Evolutionary conservation across 2,888 invertebrate species (phyloP), one percentile per base, ranked within the genome.

Genomic region (Nomada hirtipes): DNA sequence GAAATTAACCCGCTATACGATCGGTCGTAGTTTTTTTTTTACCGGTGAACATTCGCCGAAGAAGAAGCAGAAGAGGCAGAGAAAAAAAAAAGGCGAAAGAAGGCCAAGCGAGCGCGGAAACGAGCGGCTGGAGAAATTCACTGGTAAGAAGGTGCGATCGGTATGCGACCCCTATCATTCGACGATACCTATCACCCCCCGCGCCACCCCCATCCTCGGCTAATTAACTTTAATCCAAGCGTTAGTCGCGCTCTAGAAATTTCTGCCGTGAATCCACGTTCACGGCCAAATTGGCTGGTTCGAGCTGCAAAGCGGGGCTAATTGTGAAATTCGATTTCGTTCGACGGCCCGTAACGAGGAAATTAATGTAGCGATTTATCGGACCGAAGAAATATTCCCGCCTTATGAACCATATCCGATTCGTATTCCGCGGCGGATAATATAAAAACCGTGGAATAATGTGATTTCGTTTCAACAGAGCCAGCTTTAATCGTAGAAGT

Each of bases 1-100:
- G 81, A 88, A 87, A 88, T 88, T 87, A 88, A 88, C 85, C 88
- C 71, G 85, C 79, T 82, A 80, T 82, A 80, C 85, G 86, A 88
- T 86, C 85, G 86, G 76, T 42, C 61, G 64, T 52, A 13, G 47
- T 47, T 47, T 47, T 13, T 47, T 47, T 47, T 15, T 15, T 47
- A 59, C 64, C 76, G 55, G 26, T 13, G 44, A 44, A 53, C 23
- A 53, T 20, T 47, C n/a, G 13, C 2, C 67, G 65, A 57, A 36
- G 73, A 44, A 44, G 36, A 47, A 20, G 53, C 4, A 11, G 57
- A 47, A 50, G n/a, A 71, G 60, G 50, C 29, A 29, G 55, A 50
- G 26, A 44, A 0, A 13, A 59, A 59, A 63, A 47, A 20, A 20
- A 18, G 44, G 23, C 18, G 23, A 72, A 65, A 50, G 29, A 70